Base-by-base conservation (phyloP, 2,113 vertebrate genomes). In the Alethe castanea region DNA sequence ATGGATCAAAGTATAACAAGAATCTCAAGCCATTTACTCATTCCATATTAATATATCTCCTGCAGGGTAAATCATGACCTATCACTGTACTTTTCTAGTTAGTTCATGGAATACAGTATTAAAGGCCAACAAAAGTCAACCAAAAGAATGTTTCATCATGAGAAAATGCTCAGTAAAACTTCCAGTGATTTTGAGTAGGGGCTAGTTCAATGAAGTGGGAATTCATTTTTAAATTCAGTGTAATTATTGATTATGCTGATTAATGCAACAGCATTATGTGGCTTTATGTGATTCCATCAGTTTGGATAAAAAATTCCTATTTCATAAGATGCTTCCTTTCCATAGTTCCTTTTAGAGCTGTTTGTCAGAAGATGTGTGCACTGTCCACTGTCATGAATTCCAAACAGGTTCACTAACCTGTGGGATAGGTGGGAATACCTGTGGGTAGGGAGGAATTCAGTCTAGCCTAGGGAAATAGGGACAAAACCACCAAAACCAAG, bases 311-410 rank as follows among this genome's bases (percentile, higher is more conserved):
- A 85, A 62, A 6, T 62, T 91, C 47, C 31, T 72, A 64, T 86
- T 84, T 77, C 54, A 48, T 77, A 94, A 62, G n/a, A 74, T 31
- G 61, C 29, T 89, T 94, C 65, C 86, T 94, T 93, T 96, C 74
- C 15, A 11, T 77, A 93, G 76, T 88, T 42, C 72, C 52, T 84
- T 84, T 56, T n/a, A 88, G 82, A 92, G 36, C 56, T 81, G 60
- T 84, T 79, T 91, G 47, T 84, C 54, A 88, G 91, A 79, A 95
- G 86, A 86, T 52, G 24, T 66, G 67, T 66, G 19, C 31, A 50
- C 36, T 74, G 54, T 52, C 93, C 77, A 50, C 29, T 85, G 67
- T 28, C 26, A 73, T 23, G 80, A 64, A 48, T 72, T 93, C 56
- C 81, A 47, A 56, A 38, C 6, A 54, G 38, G 67, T 70, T 87